Evolutionary conservation across 2,888 invertebrate species (phyloP).

Genomic region (Drosophila limbata): DNA sequence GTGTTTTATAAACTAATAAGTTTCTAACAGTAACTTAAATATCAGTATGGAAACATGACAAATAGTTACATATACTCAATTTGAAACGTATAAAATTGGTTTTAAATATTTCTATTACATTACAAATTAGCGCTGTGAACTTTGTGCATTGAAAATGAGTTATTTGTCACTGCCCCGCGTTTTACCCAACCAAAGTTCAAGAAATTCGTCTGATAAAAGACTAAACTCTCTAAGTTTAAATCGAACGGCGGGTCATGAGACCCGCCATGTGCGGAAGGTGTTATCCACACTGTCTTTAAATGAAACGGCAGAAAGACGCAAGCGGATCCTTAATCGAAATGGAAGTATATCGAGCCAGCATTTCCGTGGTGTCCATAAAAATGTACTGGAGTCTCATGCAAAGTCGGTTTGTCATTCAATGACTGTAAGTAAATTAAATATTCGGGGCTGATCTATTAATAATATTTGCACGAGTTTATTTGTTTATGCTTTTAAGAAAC

Average conservation of each 20-base stretch:
- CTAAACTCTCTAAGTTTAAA: slow-evolving; percentile 81
- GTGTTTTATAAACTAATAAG: not conserved
- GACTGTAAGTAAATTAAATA: slow-evolving; percentile 89
- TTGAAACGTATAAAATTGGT: not conserved
- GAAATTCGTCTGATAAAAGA: slow-evolving; percentile 59
- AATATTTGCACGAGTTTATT: not conserved
- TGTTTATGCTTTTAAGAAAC: not conserved
- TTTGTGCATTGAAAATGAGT: slow-evolving; percentile 59
- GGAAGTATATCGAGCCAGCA: slow-evolving; percentile 88
- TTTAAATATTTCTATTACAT: not conserved
- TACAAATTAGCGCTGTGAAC: not conserved
- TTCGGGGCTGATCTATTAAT: not conserved
- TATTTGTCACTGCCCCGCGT: slow-evolving; percentile 73
- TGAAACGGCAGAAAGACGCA: slow-evolving; percentile 61
- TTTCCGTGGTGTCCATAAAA: slow-evolving; percentile 92
- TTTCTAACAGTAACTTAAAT: not conserved
- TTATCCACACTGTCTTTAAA: slow-evolving; percentile 73
- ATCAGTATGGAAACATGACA: not conserved
- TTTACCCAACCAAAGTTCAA: slow-evolving; percentile 40
- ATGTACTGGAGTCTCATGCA: slow-evolving; percentile 90
- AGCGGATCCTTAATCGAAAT: slow-evolving; percentile 83
- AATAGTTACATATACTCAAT: not conserved
- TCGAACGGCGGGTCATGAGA: slow-evolving; percentile 56
- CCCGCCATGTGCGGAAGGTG: slow-evolving; percentile 36
- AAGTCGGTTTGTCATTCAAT: slow-evolving; percentile 91